Base-by-base conservation (phyloP, 2,888 invertebrate species). In the Ormia ochracea region DNA sequence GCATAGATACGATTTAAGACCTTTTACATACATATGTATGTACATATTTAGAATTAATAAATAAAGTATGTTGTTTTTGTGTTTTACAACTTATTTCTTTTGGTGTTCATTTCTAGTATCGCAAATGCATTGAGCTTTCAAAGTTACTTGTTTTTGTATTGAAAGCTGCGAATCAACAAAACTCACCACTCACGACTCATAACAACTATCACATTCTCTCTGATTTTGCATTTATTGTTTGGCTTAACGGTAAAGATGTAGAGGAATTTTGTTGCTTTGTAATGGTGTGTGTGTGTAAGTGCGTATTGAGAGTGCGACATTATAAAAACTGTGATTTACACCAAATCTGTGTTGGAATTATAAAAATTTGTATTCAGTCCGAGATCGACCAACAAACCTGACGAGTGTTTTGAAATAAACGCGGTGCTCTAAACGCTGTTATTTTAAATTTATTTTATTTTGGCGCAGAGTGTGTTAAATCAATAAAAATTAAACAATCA, bases 381-480 rank as follows among this genome's bases (percentile, higher is more conserved):
- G 86, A 86, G 85, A 85, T 85, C 85, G 83, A 84, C 80, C 80
- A 77, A 73, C 83, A 84, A 85, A 86, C 89, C 90, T 89, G 90
- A 88, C 90, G 89, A 88, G 85, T 86, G 89, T 87, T 85, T 85
- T 83, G 73, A 73, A 82, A 82, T 83, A 76, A 81, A 83, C 81
- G 84, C 83, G 85, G 82, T 83, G 81, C 82, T 74, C 50, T 73
- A 81, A 82, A 82, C 61, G 28, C 38, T 68, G 61, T 73, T 56
- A 23, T 28, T 31, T 52, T 56, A 52, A 31, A 33, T 43, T 59
- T 52, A 66, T 65, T 70, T 41, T 48, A 66, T 70, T 79, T 80
- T 82, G 83, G 82, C 81, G 82, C 70, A 78, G 78, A 66, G 73
- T 75, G 81, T 66, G 23, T 66, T 82, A 61, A 58, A 52, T 41